phyloP scores from a whole-genome alignment of 92 coral and sea anemone genomes.

The Epizoanthus illoricatus region DNA sequence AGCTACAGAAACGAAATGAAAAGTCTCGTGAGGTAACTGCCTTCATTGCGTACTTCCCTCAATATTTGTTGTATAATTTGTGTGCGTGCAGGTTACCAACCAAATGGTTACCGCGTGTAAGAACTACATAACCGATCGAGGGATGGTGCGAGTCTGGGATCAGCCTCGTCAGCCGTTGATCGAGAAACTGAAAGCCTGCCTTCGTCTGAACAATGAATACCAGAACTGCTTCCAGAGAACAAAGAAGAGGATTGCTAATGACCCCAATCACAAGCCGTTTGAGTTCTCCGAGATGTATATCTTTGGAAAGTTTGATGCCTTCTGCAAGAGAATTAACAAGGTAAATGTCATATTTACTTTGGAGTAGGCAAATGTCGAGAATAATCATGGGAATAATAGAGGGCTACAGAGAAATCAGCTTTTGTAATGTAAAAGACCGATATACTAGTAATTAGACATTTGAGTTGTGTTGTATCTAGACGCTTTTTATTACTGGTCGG shows the following conservation, averaged over 20 bases:
- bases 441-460: no score
- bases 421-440: no score
- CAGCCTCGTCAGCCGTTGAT: slow-evolving; percentile 86
- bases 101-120: slow-evolving; percentile 92
- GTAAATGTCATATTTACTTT: slow-evolving; percentile 17
- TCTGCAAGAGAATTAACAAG: slow-evolving; percentile 75
- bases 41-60: no score
- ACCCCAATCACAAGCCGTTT: slow-evolving; percentile 80
- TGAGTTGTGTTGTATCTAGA: no score
- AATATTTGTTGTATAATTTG: background rate
- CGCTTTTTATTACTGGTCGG: no score
- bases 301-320: slow-evolving; percentile 88
- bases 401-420: no score
- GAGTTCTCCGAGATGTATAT: slow-evolving; percentile 92
- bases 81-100: slow-evolving; percentile 70
- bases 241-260: slow-evolving; percentile 73
- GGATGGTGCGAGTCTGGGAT: slow-evolving; percentile 82
- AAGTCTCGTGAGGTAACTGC: no score
- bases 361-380: background rate
- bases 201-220: slow-evolving; percentile 71
- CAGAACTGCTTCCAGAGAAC: slow-evolving; percentile 83
- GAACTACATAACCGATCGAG: slow-evolving; percentile 78
- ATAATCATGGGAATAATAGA: no score
- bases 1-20: no score
- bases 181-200: slow-evolving; percentile 77